Evolutionary conservation across 2,113 vertebrate species (phyloP).

Genomic region (Malurus cyaneus): DNA sequence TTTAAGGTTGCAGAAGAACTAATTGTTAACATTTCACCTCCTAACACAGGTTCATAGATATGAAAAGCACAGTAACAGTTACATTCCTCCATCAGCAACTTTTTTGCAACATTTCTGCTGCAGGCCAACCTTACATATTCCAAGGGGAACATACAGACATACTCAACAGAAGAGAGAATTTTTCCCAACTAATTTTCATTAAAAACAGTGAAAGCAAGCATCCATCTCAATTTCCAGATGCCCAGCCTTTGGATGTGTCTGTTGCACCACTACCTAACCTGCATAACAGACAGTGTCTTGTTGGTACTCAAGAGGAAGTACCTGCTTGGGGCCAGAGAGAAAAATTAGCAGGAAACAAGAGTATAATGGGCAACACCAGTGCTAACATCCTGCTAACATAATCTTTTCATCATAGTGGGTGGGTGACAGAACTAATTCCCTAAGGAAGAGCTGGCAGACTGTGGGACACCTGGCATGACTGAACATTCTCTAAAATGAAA

Average conservation of each 20-base stretch:
- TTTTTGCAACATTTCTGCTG: neutral
- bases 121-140: neutral
- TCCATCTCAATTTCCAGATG: neutral
- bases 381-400: neutral
- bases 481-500: neutral
- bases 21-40: neutral
- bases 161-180: neutral
- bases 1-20: neutral
- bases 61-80: neutral
- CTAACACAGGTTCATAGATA: neutral
- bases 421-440: neutral
- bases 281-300: neutral
- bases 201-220: neutral
- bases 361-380: neutral
- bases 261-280: neutral
- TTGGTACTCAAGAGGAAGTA: neutral
- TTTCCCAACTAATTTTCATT: neutral
- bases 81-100: neutral
- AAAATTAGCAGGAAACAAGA: neutral
- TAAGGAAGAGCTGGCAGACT: neutral
- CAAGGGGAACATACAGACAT: neutral
- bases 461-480: neutral
- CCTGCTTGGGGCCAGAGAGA: neutral
- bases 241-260: neutral
- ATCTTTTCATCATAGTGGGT: neutral